Evolutionary conservation across 2,888 invertebrate genomes (phyloP).

Genomic region (Rhopalosiphum nymphaeae): DNA sequence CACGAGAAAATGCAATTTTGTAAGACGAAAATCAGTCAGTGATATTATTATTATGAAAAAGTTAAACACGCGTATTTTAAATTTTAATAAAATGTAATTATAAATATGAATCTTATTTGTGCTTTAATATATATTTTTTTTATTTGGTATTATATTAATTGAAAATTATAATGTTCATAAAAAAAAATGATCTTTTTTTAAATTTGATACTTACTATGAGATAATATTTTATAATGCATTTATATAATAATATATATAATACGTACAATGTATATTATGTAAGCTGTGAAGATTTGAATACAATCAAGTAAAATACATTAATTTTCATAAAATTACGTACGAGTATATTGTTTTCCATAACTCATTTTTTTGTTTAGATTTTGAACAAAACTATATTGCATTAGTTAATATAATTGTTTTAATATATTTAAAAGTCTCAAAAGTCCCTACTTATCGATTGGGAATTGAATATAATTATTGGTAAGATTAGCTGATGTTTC

Average conservation of each 20-base stretch:
- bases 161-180: not conserved
- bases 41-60: not conserved
- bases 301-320: not conserved
- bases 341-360: not conserved
- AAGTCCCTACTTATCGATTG: not conserved
- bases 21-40: not conserved
- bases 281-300: not conserved
- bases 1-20: not conserved
- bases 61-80: not conserved
- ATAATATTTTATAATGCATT: too few relatives aligned
- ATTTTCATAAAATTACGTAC: not conserved
- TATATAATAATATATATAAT: not conserved
- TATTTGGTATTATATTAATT: not conserved
- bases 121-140: not conserved
- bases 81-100: not conserved
- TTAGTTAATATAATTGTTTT: not conserved
- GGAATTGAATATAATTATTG: not conserved
- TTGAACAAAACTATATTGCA: not conserved
- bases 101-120: not conserved
- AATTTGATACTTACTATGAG: not conserved
- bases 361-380: not conserved
- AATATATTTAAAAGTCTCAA: not conserved
- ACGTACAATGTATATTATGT: too few relatives aligned
- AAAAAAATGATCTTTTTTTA: not conserved
- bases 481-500: not conserved